phyloP scores from a whole-genome alignment of 2,888 invertebrate species.

The Drosophila atripex region DNA sequence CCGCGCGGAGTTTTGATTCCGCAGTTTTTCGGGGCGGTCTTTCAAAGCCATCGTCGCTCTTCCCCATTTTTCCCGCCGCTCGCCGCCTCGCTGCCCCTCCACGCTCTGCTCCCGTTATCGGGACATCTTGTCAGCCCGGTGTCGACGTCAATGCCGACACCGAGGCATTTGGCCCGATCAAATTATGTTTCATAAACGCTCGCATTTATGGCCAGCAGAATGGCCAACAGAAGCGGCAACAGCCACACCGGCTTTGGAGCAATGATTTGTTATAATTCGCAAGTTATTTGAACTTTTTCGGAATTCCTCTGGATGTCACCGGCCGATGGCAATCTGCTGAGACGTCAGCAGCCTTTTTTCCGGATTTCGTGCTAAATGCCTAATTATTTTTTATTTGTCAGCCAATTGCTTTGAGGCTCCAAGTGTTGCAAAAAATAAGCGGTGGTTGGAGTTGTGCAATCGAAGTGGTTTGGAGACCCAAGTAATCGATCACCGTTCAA shows the following conservation, averaged over 20 bases:
- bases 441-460: conserved; percentile 16
- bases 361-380: conserved; percentile 42
- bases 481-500: conserved; percentile 31
- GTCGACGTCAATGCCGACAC: conserved; percentile 64
- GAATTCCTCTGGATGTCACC: conserved; percentile 27
- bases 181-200: conserved; percentile 83
- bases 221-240: conserved; percentile 35
- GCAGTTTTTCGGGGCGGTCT: conserved; percentile 75
- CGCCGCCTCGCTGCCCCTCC: neutral
- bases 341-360: conserved; percentile 18
- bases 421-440: neutral
- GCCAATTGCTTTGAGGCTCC: conserved; percentile 16
- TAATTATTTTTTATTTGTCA: conserved; percentile 48
- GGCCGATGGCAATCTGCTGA: conserved; percentile 16
- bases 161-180: conserved; percentile 74
- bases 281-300: conserved; percentile 71
- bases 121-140: conserved; percentile 44
- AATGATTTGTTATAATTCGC: conserved; percentile 82
- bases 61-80: conserved; percentile 27
- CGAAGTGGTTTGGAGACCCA: conserved; percentile 8
- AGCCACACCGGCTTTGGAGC: conserved; percentile 30
- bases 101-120: conserved; percentile 26
- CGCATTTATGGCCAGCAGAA: conserved; percentile 75
- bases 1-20: conserved; percentile 51
- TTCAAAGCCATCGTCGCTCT: conserved; percentile 65